Evolutionary conservation across 2,888 invertebrate species (phyloP), one percentile per base, ranked within the genome.

Genomic region (Pandemis cinnamomeana): DNA sequence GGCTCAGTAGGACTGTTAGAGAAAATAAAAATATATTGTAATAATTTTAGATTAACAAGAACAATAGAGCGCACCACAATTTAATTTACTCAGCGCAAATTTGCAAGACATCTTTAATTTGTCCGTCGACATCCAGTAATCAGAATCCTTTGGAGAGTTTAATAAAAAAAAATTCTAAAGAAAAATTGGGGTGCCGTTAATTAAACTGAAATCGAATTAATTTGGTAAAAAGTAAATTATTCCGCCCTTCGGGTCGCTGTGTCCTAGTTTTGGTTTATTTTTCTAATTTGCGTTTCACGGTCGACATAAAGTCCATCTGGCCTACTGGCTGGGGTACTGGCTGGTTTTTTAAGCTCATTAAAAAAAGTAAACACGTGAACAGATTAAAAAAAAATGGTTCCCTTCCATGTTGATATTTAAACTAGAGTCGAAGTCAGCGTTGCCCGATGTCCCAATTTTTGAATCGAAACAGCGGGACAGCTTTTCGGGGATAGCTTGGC

Each of bases 131-230:
- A 73, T 76, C 87, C 84, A 84, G 85, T 89, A 89, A 90, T 90
- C 90, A 90, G 83, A 89, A 89, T 86, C 87, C 91, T 91, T 90
- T 83, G 83, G 88, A 89, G 90, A 90, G 84, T 89, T 87, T 83
- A 86, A 83, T 84, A 20, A 20, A 20, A 20, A 20, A 20, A 20
- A 89, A 11, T 90, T 88, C 79, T 86, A 90, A 90, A 88, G 87
- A 91, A 91, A 91, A 73, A 73, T 91, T 91, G 89, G 88, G 91
- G 88, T 88, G 82, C 83, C 89, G 89, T 91, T 92, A 91, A 92
- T 92, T 91, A 91, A 91, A 91, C 89, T 86, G 86, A 89, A 91
- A 92, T 92, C 91, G 90, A 92, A 91, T 92, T 91, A 91, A 91
- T 90, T 89, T 73, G 64, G 89, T 84, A 83, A 82, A 83, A 83